Base-by-base conservation (phyloP, 2,797 vertebrate genomes). In the Mastacembelus armatus region DNA sequence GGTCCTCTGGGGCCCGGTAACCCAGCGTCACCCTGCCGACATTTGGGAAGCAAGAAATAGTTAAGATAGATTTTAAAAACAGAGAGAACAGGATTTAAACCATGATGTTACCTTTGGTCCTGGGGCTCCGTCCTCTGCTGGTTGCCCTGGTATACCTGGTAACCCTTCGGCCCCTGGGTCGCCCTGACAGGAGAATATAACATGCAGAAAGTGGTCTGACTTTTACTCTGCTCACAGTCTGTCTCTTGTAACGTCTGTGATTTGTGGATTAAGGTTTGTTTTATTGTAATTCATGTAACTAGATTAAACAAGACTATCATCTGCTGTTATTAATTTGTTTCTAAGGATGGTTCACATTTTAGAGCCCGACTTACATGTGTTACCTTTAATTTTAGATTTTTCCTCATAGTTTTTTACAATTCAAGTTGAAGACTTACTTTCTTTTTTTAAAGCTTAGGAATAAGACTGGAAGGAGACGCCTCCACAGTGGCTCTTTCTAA, bases 1-100 rank as follows among this genome's bases (percentile, higher is more conserved):
- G 78, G 86, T 68, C 95, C 95, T 77, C 91, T 91, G 32, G 45
- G 56, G 5, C 96, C 96, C 3, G 90, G 86, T 61, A 92, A 59
- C 55, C 96, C 95, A 0, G 81, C 59, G 78, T 96, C 94, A 10
- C 95, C 95, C 96, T 97, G 64, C 1, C 7, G 14, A 30, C 10
- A 56, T 47, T 30, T 14, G 21, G 29, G 7, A 45, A 61, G 26
- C 18, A 66, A 7, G 4, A 21, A 7, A 55, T 1, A 3, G 11
- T 44, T 56, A 40, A 22, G 11, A 55, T 35, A 27, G 5, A 42
- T 8, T 10, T 9, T 1, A 26, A 43, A 26, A 18, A 19, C 33
- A 24, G 1, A 50, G 7, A 54, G 21, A 29, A 22, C 9, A 10
- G 9, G 11, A 33, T 70, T 33, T 11, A 22, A 7, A 3, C 51